Base-by-base conservation (phyloP, 2,888 invertebrate genomes). In the Cantharis nigra region DNA sequence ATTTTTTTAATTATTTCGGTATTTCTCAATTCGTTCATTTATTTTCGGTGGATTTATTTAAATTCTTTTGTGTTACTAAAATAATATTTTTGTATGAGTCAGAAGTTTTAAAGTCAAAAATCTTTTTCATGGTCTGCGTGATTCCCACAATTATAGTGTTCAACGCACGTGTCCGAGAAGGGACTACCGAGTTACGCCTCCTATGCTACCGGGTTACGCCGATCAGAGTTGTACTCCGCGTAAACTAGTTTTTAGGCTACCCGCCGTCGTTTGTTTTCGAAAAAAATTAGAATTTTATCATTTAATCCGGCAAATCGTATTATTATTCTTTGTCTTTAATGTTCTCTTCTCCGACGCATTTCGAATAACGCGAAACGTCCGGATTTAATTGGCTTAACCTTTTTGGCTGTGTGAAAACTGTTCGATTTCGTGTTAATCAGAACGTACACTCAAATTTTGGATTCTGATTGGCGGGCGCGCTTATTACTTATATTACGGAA, bases 181-280 rank as follows among this genome's bases (percentile, higher is more conserved):
- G 79, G 71, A 81, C 82, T 80, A 78, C 83, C 74, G 83, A 78
- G 81, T 69, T 83, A 83, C 83, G 82, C 83, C 81, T 83, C 78
- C 82, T 81, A 75, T 71, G 81, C 83, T 82, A 83, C 83, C 78
- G 82, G 70, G 75, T 82, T 83, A 82, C 82, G 81, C 80, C 33
- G 80, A 81, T 78, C 70, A 72, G 79, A 78, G 80, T 69, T 72
- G 64, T 73, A 75, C 75, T 18, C 69, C 20, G 18, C 69, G 69
- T 26, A 11, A 28, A 16, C 26, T 26, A 26, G 30, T 67, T 67
- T 67, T 71, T 65, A 70, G 70, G 72, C 30, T 63, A 28, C 71
- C 72, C 74, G 30, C 72, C 26, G 71, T 23, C 26, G 71, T 23
- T 72, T 74, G 64, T 10, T 23, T 65, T 20, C 23, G n/a, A 18